Evolutionary conservation across 2,113 vertebrate species (phyloP).

Genomic region (Amphiprion ocellaris): DNA sequence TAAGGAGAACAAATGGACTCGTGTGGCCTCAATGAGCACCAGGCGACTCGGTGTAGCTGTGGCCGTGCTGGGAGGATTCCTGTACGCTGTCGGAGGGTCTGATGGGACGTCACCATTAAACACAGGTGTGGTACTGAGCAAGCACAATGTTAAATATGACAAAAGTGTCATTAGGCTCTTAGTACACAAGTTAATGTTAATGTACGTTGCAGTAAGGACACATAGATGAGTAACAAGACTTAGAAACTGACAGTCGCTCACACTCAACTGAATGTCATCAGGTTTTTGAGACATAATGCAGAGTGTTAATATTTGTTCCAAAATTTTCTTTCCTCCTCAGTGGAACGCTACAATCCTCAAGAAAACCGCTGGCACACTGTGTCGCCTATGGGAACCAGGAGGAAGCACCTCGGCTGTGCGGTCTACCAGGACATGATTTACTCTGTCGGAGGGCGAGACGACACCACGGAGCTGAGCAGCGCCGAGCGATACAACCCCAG

Average conservation of each 20-base stretch:
- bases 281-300: no score
- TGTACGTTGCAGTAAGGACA: no score
- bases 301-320: no score
- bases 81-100: slow-evolving; percentile 97
- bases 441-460: slow-evolving; percentile 96
- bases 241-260: no score
- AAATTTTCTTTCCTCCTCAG: slow-evolving; percentile 70
- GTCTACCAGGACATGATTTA: slow-evolving; percentile 99
- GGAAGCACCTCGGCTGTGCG: slow-evolving; percentile 97
- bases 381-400: slow-evolving; percentile 96
- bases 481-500: slow-evolving; percentile 97
- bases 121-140: slow-evolving; percentile 86
- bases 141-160: neutral
- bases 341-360: slow-evolving; percentile 98
- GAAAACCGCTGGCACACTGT: slow-evolving; percentile 99
- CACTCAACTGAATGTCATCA: no score
- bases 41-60: slow-evolving; percentile 96
- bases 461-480: slow-evolving; percentile 97
- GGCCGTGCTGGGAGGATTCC: slow-evolving; percentile 95
- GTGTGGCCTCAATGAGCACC: slow-evolving; percentile 99
- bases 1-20: slow-evolving; percentile 99
- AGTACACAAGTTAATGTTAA: no score
- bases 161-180: neutral
- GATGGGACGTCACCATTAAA: slow-evolving; percentile 98
- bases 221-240: no score